Base-by-base conservation (phyloP, 2,113 vertebrate species). In the Serinus canaria region DNA sequence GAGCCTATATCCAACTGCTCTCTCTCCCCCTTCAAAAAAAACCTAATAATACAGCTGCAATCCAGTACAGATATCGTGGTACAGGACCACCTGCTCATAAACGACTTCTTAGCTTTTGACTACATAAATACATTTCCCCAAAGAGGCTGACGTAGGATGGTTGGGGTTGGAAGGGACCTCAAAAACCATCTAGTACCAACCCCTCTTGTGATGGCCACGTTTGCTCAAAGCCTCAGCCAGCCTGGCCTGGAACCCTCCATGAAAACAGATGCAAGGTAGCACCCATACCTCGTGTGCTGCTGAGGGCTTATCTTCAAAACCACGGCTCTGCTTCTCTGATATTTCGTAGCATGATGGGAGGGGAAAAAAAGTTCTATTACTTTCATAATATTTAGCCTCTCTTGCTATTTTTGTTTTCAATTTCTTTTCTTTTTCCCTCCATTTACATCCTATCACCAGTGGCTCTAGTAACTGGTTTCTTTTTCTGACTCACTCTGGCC, bases 61-160 rank as follows among this genome's bases (percentile, higher is more conserved):
- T 30, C 16, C 31, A 66, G 4, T 5, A n/a, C 2, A 62, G 21
- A 8, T 72, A 72, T 5, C 0, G 6, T 28, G 13, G 23, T 44
- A 63, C 28, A 85, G 21, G 21, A 85, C 10, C 33, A 88, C 15
- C 15, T 24, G 41, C 11, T 79, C 9, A 22, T 21, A 10, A 47
- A 13, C 76, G 21, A 31, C 73, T 64, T 68, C 44, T 68, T 46
- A 49, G 23, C 8, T 56, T 83, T 69, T 77, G 12, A 69, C 4
- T 62, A 41, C 25, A 50, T 20, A 69, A 83, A 31, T 10, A 31
- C 0, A 0, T 53, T 89, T 80, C 66, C 25, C 7, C 17, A 58
- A 46, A 73, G 22, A 66, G 10, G 15, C 22, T 76, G 37, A 31
- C 37, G 33, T 1, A 17, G 22, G 24, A 44, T 33, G 10, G 22